A percentile compares a stretch with the other conserved stretches of the same genome.
Conservation (phyloP, 2,888 invertebrate genomes). For the Lasius platythorax region DNA sequence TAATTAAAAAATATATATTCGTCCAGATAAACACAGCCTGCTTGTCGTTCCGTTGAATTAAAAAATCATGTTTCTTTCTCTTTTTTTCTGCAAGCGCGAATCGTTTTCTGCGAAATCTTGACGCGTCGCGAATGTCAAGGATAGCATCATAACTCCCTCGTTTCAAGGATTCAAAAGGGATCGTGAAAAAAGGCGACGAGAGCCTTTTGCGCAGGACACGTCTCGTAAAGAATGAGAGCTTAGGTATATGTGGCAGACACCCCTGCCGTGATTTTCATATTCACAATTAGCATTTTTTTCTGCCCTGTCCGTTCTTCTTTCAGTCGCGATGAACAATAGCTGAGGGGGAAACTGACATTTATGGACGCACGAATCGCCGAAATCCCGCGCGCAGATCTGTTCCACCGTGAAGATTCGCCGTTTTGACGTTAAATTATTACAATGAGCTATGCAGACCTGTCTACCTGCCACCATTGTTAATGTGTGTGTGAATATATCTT, state of each 20-base stretch:
- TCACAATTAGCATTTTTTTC: constrained; percentile 75
- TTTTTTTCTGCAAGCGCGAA: constrained; percentile 34
- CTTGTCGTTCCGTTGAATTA: not conserved
- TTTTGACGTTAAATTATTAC: constrained; percentile 32
- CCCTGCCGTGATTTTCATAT: constrained; percentile 76
- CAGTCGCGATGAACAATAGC: constrained; percentile 61
- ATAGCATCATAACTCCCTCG: constrained; percentile 64
- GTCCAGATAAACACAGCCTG: not conserved
- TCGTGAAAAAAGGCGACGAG: constrained; percentile 44
- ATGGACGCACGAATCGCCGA: constrained; percentile 22
- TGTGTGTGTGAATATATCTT: not conserved
- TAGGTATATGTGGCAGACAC: constrained; percentile 58
- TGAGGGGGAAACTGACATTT: constrained; percentile 23
- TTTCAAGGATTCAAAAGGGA: constrained; percentile 41
- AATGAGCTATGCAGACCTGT: constrained; percentile 10
- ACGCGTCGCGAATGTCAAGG: constrained; percentile 41
- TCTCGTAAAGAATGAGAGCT: constrained; percentile 72
- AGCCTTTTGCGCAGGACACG: constrained; percentile 27
- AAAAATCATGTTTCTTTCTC: not conserved
- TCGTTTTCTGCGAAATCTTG: constrained; percentile 64
- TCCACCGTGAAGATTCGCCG: constrained; percentile 14
- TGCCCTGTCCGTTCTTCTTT: constrained; percentile 58
- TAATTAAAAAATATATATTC: not conserved
- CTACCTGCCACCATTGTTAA: constrained; percentile 8
- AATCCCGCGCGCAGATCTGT: constrained; percentile 23